These are phyloP conservation scores for Drosophila virilis DNA, from an alignment of 1,140 invertebrate species.

Conservation along the genomic window DNA sequence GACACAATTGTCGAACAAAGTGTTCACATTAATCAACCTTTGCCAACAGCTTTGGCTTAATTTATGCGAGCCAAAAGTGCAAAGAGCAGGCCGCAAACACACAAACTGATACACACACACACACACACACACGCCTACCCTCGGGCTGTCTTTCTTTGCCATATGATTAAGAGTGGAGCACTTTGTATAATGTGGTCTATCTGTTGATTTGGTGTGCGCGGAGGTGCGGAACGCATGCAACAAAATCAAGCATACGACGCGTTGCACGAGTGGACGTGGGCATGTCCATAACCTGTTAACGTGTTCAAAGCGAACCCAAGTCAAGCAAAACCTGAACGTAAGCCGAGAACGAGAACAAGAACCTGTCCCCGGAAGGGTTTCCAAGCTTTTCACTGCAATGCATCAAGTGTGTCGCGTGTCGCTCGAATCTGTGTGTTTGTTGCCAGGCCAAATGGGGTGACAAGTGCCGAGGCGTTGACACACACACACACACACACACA, in stretches of 20 bases:
- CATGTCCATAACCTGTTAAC: slow-evolving; percentile 40
- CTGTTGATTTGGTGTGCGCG: slow-evolving; percentile 42
- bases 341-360: slow-evolving; percentile 59
- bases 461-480: slow-evolving; percentile 66
- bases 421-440: slow-evolving; percentile 43
- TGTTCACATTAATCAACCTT: slow-evolving; percentile 69
- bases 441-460: slow-evolving; percentile 44
- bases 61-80: slow-evolving; percentile 76
- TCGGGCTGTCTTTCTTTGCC: slow-evolving; percentile 38
- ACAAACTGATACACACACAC: slow-evolving; percentile 7
- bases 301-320: slow-evolving; percentile 39
- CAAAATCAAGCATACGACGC: slow-evolving; percentile 67
- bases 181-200: slow-evolving; percentile 20
- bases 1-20: slow-evolving; percentile 39
- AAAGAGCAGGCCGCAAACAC: slow-evolving; percentile 55
- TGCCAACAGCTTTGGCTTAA: slow-evolving; percentile 59
- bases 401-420: slow-evolving; percentile 56
- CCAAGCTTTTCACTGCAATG: slow-evolving; percentile 13
- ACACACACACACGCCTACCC: not conserved
- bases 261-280: slow-evolving; percentile 48
- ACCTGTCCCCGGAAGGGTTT: slow-evolving; percentile 79
- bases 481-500: slow-evolving; percentile 16
- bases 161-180: slow-evolving; percentile 15
- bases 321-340: slow-evolving; percentile 37
- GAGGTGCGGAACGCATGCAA: slow-evolving; percentile 53